Conservation (phyloP, 2,888 invertebrate genomes). For the Microctonus aethiopoides region DNA sequence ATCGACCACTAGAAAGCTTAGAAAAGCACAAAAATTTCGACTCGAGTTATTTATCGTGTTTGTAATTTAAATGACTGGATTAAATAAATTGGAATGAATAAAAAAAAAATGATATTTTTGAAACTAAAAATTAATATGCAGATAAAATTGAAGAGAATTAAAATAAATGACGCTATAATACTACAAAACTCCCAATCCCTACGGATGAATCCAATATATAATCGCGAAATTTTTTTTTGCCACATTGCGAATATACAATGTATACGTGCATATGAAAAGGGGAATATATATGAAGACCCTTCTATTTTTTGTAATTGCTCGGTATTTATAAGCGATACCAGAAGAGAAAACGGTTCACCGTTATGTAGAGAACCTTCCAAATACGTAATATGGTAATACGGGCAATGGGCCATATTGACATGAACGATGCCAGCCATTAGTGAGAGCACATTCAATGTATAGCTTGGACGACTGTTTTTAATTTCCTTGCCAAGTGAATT, state of each 20-base stretch:
- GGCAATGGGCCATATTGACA: conserved; percentile 68
- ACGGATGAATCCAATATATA: background rate
- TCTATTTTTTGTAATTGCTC: conserved; percentile 62
- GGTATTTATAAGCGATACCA: conserved; percentile 66
- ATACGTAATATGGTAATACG: conserved; percentile 66
- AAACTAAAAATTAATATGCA: background rate
- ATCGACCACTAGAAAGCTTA: no score
- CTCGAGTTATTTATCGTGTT: no score
- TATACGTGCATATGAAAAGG: conserved; percentile 28
- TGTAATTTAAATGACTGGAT: background rate
- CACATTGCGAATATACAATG: background rate
- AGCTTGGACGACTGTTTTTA: conserved; percentile 64
- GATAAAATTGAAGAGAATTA: background rate
- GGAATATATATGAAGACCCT: conserved; percentile 27
- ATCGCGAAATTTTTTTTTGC: background rate
- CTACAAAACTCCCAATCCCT: background rate
- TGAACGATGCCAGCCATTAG: conserved; percentile 67
- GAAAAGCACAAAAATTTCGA: no score
- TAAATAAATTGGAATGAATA: background rate
- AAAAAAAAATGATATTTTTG: background rate
- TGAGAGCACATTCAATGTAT: conserved; percentile 45
- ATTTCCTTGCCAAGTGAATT: conserved; percentile 67
- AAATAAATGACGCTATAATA: background rate
- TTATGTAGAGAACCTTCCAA: conserved; percentile 37
- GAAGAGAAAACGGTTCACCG: conserved; percentile 31